Percentiles rank a stretch among this genome's conserved stretches.
Evolutionary conservation across 2,113 vertebrate species (phyloP).

Genomic region (Limnothrissa miodon): DNA sequence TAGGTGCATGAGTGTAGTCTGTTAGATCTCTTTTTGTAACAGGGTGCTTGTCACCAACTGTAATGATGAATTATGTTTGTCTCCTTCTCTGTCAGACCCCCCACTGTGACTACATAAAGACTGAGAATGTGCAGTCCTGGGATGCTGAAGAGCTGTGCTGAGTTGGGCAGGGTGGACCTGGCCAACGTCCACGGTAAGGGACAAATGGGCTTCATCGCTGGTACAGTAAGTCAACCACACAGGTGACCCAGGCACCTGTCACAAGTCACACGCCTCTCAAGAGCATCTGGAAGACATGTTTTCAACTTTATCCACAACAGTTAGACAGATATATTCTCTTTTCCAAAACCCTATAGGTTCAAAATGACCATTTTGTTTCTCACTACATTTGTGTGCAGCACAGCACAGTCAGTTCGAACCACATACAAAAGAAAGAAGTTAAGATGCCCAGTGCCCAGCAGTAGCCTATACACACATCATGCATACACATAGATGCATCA

Average conservation of each 20-base stretch:
- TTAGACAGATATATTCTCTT: background rate
- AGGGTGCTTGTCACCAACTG: too few relatives aligned
- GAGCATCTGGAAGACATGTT: background rate
- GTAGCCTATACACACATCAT: too few relatives aligned
- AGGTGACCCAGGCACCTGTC: too few relatives aligned
- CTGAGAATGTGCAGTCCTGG: slow-evolving; percentile 60
- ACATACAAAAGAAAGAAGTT: too few relatives aligned
- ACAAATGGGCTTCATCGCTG: slow-evolving; percentile 67
- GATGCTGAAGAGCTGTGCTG: slow-evolving; percentile 66
- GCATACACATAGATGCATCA: too few relatives aligned
- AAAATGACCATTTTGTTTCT: background rate
- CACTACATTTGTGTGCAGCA: slow-evolving; percentile 49
- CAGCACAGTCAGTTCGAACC: slow-evolving; percentile 72
- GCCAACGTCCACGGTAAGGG: slow-evolving; percentile 63
- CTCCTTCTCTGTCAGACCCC: slow-evolving; percentile 49
- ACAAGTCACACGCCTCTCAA: too few relatives aligned
- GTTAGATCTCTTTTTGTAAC: too few relatives aligned
- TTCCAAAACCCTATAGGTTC: background rate
- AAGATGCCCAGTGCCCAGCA: too few relatives aligned
- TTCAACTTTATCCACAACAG: background rate
- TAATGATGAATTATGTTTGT: too few relatives aligned
- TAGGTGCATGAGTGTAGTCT: too few relatives aligned
- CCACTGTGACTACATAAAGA: slow-evolving; percentile 72
- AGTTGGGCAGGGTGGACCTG: slow-evolving; percentile 54
- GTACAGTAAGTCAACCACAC: slow-evolving; percentile 49